These are phyloP conservation scores for Deroptyus accipitrinus DNA, from an alignment of 2,113 vertebrate species.

Conservation along the genomic window DNA sequence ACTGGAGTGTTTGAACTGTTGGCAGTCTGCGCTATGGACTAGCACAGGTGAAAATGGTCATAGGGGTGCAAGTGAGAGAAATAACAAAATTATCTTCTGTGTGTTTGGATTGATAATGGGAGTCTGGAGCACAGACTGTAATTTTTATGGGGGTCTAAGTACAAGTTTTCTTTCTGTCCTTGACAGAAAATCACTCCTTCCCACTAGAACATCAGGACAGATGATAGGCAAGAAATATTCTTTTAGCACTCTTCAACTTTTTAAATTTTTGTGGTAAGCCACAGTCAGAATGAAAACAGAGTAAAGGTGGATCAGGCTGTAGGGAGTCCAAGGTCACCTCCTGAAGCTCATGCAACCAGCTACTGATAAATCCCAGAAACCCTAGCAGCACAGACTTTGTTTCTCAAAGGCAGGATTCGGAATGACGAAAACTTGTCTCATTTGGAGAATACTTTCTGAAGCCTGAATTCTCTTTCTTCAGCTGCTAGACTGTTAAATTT, in stretches of 20 bases:
- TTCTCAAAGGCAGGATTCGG: background rate
- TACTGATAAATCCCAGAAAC: conserved; percentile 10
- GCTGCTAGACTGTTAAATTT: background rate
- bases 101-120: conserved; percentile 7
- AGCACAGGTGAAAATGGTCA: background rate
- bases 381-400: background rate
- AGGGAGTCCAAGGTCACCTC: background rate
- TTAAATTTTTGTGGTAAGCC: background rate
- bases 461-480: background rate
- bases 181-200: conserved; percentile 35
- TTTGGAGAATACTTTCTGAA: background rate
- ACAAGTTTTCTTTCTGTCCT: conserved; percentile 3
- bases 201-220: background rate
- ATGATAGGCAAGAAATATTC: background rate
- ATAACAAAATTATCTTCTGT: background rate
- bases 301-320: background rate
- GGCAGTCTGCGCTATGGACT: background rate
- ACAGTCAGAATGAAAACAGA: background rate
- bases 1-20: background rate
- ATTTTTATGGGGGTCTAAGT: conserved; percentile 4
- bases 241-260: background rate
- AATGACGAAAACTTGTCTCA: background rate
- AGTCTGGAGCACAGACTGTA: background rate
- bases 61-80: background rate
- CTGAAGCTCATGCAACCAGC: background rate